Percentiles rank a stretch among this genome's conserved stretches.
Conservation (phyloP, 2,797 vertebrate genomes). For the Tolypeutes matacus region DNA sequence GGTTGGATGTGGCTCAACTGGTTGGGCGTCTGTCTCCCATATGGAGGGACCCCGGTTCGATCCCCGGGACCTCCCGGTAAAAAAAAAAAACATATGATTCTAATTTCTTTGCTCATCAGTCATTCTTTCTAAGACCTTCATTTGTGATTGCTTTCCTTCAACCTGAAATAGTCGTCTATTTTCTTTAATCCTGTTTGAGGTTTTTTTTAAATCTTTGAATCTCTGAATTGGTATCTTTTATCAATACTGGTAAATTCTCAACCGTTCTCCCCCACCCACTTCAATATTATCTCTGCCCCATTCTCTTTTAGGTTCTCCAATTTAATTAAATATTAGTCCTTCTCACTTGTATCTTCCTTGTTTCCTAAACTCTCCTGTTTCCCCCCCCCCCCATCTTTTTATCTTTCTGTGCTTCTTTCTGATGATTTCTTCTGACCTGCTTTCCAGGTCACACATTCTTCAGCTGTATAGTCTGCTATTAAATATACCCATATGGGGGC, state of each 20-base stretch:
- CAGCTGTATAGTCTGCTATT: neutral
- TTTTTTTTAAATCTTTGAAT: neutral
- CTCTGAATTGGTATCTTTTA: neutral
- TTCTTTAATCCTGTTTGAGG: slow-evolving; percentile 38
- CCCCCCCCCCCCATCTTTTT: neutral
- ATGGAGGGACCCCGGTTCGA: no score
- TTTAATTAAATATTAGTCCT: slow-evolving; percentile 8
- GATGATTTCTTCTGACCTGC: neutral
- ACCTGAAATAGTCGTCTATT: neutral
- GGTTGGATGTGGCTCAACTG: no score
- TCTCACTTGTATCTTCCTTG: neutral
- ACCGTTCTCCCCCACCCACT: neutral
- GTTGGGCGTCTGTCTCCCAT: no score
- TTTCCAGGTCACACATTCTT: neutral
- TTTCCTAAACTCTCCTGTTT: neutral
- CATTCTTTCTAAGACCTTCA: neutral
- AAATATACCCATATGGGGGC: neutral
- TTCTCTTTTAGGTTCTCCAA: slow-evolving; percentile 15
- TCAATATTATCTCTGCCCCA: neutral
- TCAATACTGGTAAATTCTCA: neutral
- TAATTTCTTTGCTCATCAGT: neutral
- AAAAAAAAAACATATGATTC: no score
- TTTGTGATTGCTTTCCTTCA: neutral
- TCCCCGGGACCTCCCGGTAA: no score
- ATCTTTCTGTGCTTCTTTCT: neutral